Evolutionary conservation across 2,797 vertebrate species (phyloP), one percentile per base, ranked within the genome.

Genomic region (Galagoides demidoff): DNA sequence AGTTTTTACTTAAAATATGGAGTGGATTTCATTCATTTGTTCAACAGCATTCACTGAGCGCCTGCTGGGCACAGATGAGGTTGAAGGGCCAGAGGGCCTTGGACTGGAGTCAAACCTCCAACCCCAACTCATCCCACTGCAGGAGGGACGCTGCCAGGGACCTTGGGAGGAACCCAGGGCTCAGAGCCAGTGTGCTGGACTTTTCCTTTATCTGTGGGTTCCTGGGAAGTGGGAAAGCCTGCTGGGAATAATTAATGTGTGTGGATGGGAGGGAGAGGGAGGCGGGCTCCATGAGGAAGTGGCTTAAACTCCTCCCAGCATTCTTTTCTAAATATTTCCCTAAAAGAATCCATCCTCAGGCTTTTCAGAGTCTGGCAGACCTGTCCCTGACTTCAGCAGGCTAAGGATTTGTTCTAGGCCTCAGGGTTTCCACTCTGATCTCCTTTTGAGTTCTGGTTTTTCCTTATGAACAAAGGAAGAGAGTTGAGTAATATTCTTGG

Each of bases 151-250:
- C n/a, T 49, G 37, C 73, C 37, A 10, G 59, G 78, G 74, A 23
- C 31, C 63, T 49, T 31, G 89, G 74, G 78, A 68, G 71, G 83
- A 63, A 74, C 94, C 64, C 64, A 23, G 83, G 94, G 74, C 97
- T 79, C 45, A 0, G 91, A 34, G 96, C 89, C 94, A 84, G 81
- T 4, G 2, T 20, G 23, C 37, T 43, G 52, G 82, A 39, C 70
- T 89, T 74, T 81, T 91, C 39, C 82, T 92, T 61, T 57, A n/a
- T 79, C 76, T 81, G 76, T 79, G 92, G 83, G 82, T 79, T 95
- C 94, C 82, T 93, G 89, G 89, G 94, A 95, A 94, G 90, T 83
- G 77, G 95, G 76, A 85, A 91, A 59, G 86, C 86, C 68, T 70
- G 82, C 90, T 94, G 91, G 92, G 94, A 87, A 29, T 85, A 92